Percentiles rank a stretch among this genome's conserved stretches.
phyloP scores from a whole-genome alignment of 2,888 invertebrate species.

The Leptopilina syphax region DNA sequence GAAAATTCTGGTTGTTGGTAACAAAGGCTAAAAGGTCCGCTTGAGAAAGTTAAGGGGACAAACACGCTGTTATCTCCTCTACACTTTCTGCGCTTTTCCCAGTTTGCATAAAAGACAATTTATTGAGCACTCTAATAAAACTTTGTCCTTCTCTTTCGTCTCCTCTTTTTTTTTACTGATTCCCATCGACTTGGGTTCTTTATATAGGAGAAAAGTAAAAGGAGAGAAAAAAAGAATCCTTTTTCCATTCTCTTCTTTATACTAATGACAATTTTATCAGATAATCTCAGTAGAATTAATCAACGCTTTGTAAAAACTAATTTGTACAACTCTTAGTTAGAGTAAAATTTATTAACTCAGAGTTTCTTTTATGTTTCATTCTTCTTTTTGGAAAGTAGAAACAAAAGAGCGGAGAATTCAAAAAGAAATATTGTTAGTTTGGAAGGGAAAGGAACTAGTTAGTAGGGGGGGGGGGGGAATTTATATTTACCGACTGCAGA shows the following conservation, averaged over 20 bases:
- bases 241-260: not conserved
- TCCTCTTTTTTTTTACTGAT: not conserved
- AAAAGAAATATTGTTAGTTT: too few species aligned
- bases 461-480: too few species aligned
- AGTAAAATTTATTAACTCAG: too few species aligned
- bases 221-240: too few species aligned
- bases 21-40: slow-evolving; percentile 26
- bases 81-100: slow-evolving; percentile 15
- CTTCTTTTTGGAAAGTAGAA: too few species aligned
- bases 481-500: too few species aligned
- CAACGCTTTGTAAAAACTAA: too few species aligned
- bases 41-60: slow-evolving; percentile 28
- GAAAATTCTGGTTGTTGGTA: slow-evolving; percentile 1
- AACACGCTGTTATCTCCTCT: not conserved
- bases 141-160: not conserved
- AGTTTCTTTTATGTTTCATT: too few species aligned
- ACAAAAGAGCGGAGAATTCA: too few species aligned
- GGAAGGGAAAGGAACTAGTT: too few species aligned
- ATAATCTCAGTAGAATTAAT: too few species aligned
- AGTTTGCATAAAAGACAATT: slow-evolving; percentile 22
- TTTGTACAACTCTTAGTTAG: too few species aligned
- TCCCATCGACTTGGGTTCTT: not conserved
- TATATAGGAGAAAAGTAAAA: not conserved
- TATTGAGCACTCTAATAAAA: slow-evolving; percentile 15
- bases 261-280: not conserved